Conservation (phyloP, 2,113 vertebrate species). For the Formicarius rufipectus region DNA sequence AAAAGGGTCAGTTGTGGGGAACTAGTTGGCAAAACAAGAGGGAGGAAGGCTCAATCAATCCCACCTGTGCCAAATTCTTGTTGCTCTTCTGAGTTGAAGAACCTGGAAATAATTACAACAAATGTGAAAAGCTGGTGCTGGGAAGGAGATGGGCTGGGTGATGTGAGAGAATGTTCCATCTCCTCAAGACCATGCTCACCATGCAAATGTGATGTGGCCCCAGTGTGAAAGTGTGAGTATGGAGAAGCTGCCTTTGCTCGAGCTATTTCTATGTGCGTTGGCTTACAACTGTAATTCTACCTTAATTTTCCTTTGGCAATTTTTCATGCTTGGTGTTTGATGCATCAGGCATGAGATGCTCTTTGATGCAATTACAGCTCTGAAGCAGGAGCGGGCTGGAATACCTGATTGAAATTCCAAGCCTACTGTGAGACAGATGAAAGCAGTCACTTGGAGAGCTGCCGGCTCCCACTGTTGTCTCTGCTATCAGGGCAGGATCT, state of each 20-base stretch:
- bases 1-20: background rate
- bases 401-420: slow-evolving; percentile 35
- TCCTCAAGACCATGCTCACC: rapidly evolving
- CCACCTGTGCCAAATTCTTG: rapidly evolving
- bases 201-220: rapidly evolving
- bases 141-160: background rate
- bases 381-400: background rate
- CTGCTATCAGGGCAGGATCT: background rate
- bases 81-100: background rate
- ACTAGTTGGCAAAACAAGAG: background rate
- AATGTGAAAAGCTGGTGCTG: background rate
- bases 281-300: background rate
- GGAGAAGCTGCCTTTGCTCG: background rate
- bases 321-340: background rate
- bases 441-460: background rate
- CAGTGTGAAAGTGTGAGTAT: rapidly evolving
- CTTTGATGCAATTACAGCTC: slow-evolving; percentile 27
- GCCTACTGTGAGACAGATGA: background rate
- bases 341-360: slow-evolving; percentile 5
- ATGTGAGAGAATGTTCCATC: background rate
- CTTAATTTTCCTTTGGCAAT: background rate
- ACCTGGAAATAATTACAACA: background rate
- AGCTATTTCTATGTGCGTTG: rapidly evolving
- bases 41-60: background rate
- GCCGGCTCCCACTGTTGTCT: background rate